Evolutionary conservation across 2,113 vertebrate species (phyloP).

Genomic region (Festucalex cinctus): DNA sequence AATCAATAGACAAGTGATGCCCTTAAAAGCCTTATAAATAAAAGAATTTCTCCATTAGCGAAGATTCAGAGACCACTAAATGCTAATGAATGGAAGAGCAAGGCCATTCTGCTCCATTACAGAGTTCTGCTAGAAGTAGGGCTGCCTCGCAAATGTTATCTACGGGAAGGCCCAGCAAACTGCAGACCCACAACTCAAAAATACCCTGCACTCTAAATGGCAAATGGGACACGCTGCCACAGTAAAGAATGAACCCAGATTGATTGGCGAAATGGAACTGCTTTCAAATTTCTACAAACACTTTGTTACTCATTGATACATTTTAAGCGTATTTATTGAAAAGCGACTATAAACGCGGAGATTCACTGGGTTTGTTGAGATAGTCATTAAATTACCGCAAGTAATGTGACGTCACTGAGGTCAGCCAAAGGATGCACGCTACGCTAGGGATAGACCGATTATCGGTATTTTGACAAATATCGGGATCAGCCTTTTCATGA

Average conservation of each 20-base stretch:
- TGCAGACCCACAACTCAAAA: slow-evolving; percentile 69
- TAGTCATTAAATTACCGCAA: slow-evolving; percentile 33
- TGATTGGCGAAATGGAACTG: slow-evolving; percentile 47
- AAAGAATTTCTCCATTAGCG: slow-evolving; percentile 76
- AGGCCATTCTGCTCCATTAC: slow-evolving; percentile 79
- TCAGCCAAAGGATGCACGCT: slow-evolving; percentile 25
- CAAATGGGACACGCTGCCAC: slow-evolving; percentile 54
- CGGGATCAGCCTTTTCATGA: too few species aligned
- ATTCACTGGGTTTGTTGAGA: slow-evolving; percentile 38
- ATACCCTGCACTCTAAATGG: slow-evolving; percentile 60
- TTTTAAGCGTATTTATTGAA: slow-evolving; percentile 58
- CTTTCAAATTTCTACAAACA: slow-evolving; percentile 39
- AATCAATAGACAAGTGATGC: slow-evolving; percentile 76
- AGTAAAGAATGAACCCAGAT: slow-evolving; percentile 53
- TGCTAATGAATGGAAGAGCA: slow-evolving; percentile 73
- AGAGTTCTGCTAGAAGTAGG: slow-evolving; percentile 63
- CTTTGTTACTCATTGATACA: slow-evolving; percentile 51
- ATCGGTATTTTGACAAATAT: too few species aligned
- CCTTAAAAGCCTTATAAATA: slow-evolving; percentile 80
- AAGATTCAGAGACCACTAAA: slow-evolving; percentile 72
- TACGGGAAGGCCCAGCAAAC: slow-evolving; percentile 59
- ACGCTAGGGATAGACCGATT: too few species aligned
- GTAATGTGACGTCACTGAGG: slow-evolving; percentile 17
- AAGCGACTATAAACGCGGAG: slow-evolving; percentile 39
- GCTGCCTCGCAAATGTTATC: slow-evolving; percentile 68